Evolutionary conservation across 1,140 invertebrate genomes (phyloP).

Genomic region (Hyphantria cunea): DNA sequence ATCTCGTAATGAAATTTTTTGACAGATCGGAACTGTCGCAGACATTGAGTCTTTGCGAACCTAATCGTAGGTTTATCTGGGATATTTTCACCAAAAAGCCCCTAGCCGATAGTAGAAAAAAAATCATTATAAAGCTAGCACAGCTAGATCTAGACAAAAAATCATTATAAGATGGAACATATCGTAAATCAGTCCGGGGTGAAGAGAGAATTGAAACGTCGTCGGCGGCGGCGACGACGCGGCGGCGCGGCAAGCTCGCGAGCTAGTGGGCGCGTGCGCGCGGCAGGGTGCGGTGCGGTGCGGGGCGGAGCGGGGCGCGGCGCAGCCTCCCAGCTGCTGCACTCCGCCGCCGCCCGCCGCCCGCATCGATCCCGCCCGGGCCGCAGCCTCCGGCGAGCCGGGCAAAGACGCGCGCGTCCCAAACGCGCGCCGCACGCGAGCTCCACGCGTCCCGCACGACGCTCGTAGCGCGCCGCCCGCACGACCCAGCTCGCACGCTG

Average conservation of each 20-base stretch:
- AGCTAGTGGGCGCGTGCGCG: constrained; percentile 48
- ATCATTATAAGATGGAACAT: constrained; percentile 35
- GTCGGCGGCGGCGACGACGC: constrained; percentile 34
- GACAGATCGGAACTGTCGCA: constrained; percentile 8
- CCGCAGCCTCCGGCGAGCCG: constrained; percentile 54
- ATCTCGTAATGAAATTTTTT: constrained; percentile 19
- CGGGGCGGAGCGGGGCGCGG: constrained; percentile 46
- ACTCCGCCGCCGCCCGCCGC: constrained; percentile 74
- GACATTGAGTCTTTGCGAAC: constrained; percentile 2
- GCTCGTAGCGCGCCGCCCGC: constrained; percentile 44
- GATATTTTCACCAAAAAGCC: constrained; percentile 15
- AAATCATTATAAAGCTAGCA: not conserved
- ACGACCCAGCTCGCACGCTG: constrained; percentile 36
- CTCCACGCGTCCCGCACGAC: constrained; percentile 34
- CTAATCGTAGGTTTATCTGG: constrained; percentile 18
- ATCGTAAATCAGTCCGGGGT: constrained; percentile 67
- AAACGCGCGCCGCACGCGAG: constrained; percentile 55
- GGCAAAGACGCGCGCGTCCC: constrained; percentile 52
- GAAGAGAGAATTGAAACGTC: constrained; percentile 64
- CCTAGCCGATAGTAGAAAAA: not conserved
- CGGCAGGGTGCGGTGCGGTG: constrained; percentile 32
- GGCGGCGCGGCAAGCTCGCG: constrained; percentile 35
- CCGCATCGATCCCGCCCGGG: constrained; percentile 75
- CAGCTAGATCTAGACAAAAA: constrained; percentile 30
- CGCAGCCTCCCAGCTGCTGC: constrained; percentile 71